phyloP scores from a whole-genome alignment of 2,888 invertebrate genomes.

The Sarcophaga caerulescens region DNA sequence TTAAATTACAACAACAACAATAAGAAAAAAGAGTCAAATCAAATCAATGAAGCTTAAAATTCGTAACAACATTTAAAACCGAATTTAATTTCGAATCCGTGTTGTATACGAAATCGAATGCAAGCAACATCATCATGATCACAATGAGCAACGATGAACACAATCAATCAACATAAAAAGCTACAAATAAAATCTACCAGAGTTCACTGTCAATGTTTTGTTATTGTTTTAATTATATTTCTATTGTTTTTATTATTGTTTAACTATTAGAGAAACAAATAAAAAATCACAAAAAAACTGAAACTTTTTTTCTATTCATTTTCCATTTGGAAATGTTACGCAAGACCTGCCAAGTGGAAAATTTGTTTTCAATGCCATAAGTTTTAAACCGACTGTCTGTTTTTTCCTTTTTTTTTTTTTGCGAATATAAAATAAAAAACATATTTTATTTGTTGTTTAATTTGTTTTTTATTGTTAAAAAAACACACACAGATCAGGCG shows the following conservation, averaged over 20 bases:
- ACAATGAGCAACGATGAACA: conserved; percentile 1
- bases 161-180: conserved; percentile 4
- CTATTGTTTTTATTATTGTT: conserved; percentile 47
- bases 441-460: conserved; percentile 2
- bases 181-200: neutral
- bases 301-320: conserved; percentile 38
- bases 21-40: neutral
- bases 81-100: neutral
- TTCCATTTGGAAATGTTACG: conserved; percentile 63
- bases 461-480: neutral
- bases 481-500: neutral
- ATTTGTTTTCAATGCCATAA: conserved; percentile 66
- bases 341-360: conserved; percentile 68
- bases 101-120: no score
- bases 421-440: conserved; percentile 1
- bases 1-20: neutral
- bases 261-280: conserved; percentile 27
- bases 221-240: conserved; percentile 57
- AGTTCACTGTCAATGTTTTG: conserved; percentile 67
- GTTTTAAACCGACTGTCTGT: conserved; percentile 16
- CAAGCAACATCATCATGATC: neutral
- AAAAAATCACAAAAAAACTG: conserved; percentile 2
- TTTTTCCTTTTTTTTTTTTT: conserved; percentile 9
- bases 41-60: conserved; percentile 66
- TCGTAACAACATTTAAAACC: conserved; percentile 21